A percentile compares a stretch with the other conserved stretches of the same genome.
Conservation (phyloP, 2,888 invertebrate genomes). For the Drosophila ustulata region DNA sequence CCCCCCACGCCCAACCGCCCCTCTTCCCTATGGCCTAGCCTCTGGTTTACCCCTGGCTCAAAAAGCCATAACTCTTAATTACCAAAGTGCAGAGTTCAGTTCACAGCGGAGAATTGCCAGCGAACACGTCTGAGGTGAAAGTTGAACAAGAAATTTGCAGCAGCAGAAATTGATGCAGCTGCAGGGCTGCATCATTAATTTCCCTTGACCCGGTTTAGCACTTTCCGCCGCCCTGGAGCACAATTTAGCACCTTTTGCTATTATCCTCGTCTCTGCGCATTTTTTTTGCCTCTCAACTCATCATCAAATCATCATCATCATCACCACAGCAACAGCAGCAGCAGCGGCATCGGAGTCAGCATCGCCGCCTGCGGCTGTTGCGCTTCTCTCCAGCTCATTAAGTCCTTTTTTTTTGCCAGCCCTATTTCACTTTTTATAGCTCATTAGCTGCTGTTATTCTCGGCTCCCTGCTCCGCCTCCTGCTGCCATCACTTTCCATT, state of each 20-base stretch:
- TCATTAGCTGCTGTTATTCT: slow-evolving; percentile 52
- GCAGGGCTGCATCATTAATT: slow-evolving; percentile 60
- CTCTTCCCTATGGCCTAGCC: not conserved
- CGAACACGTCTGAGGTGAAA: slow-evolving; percentile 44
- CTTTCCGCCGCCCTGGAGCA: slow-evolving; percentile 31
- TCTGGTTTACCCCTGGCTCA: not conserved
- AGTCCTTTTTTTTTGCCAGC: slow-evolving; percentile 34
- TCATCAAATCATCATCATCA: slow-evolving; percentile 40
- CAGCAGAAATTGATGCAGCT: slow-evolving; percentile 39
- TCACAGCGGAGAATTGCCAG: slow-evolving; percentile 19
- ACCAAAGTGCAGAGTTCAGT: slow-evolving; percentile 51
- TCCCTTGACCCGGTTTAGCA: slow-evolving; percentile 63
- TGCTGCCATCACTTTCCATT: slow-evolving; percentile 8
- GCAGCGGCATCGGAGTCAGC: slow-evolving; percentile 1
- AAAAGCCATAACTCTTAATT: slow-evolving; percentile 69
- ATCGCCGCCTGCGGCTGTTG: slow-evolving; percentile 33
- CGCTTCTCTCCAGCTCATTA: slow-evolving; percentile 49
- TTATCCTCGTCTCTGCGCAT: slow-evolving; percentile 19
- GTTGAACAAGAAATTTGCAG: slow-evolving; percentile 21
- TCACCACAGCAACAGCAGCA: not conserved
- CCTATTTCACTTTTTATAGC: slow-evolving; percentile 36
- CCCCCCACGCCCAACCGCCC: not conserved
- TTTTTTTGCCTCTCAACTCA: slow-evolving; percentile 1
- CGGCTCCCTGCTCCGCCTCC: not conserved
- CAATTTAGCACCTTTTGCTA: slow-evolving; percentile 47